Percentiles rank a stretch among this genome's conserved stretches.
Evolutionary conservation across 92 coral and sea anemone species (phyloP).

Genomic region (Parazoanthus swiftii): DNA sequence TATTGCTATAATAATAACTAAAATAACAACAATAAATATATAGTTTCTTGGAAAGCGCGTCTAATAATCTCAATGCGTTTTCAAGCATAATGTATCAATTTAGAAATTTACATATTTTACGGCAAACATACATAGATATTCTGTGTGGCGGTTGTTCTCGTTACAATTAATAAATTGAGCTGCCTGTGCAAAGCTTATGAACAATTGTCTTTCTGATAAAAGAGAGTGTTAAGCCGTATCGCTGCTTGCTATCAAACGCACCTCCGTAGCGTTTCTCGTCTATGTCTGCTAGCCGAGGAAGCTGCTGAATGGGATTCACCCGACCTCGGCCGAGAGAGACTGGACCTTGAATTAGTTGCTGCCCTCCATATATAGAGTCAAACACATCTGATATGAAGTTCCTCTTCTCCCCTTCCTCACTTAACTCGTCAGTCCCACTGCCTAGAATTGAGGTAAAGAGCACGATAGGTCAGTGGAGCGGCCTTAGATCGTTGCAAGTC

Average conservation of each 20-base stretch:
- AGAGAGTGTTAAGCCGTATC: too few species aligned
- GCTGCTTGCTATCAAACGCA: conserved; percentile 16
- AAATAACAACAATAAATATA: too few species aligned
- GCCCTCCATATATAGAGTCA: conserved; percentile 32
- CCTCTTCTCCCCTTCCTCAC: conserved; percentile 30
- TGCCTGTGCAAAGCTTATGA: too few species aligned
- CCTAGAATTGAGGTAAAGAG: neutral
- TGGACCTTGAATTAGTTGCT: neutral
- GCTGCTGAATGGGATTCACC: conserved; percentile 55
- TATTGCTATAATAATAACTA: too few species aligned
- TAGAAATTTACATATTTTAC: too few species aligned
- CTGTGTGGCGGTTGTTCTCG: too few species aligned
- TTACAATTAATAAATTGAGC: too few species aligned
- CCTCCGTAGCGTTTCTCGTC: conserved; percentile 75
- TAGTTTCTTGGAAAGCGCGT: too few species aligned
- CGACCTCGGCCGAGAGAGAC: conserved; percentile 31
- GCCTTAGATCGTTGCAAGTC: neutral
- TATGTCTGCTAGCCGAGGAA: conserved; percentile 58
- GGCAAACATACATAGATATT: too few species aligned
- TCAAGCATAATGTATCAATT: too few species aligned
- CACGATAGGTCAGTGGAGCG: neutral
- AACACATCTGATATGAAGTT: conserved; percentile 43
- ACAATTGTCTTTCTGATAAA: too few species aligned
- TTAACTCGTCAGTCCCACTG: neutral
- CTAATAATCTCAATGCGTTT: too few species aligned